Evolutionary conservation across 2,888 invertebrate species (phyloP).

Genomic region (Orgyia antiqua): DNA sequence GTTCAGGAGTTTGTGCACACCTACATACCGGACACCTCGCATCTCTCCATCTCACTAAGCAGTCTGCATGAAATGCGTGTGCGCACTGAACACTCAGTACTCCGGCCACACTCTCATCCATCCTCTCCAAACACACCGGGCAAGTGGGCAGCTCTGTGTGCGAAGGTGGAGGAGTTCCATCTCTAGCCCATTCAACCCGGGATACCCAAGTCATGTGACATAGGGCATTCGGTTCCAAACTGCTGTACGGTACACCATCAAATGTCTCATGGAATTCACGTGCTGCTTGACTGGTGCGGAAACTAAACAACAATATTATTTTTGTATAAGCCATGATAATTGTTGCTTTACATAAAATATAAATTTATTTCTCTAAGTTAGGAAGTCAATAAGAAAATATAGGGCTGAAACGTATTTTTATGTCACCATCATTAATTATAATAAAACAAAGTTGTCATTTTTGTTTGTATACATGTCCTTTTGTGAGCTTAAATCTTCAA

Average conservation of each 20-base stretch:
- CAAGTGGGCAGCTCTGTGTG: conserved; percentile 98
- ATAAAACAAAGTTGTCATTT: too few species aligned
- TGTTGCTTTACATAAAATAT: too few species aligned
- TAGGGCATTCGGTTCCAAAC: conserved; percentile 92
- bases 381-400: background rate
- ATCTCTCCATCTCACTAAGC: conserved; percentile 97
- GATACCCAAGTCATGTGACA: conserved; percentile 98
- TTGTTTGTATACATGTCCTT: too few species aligned
- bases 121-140: conserved; percentile 96
- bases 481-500: too few species aligned
- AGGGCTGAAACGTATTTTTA: too few species aligned
- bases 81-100: conserved; percentile 93
- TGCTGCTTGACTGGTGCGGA: conserved; percentile 86
- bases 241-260: conserved; percentile 95
- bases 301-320: conserved; percentile 56
- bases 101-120: conserved; percentile 97
- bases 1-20: conserved; percentile 90
- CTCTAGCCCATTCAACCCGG: conserved; percentile 90
- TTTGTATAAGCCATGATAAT: too few species aligned
- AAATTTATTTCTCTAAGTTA: background rate
- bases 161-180: conserved; percentile 83
- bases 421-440: too few species aligned
- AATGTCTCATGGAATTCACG: conserved; percentile 95
- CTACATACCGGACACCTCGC: conserved; percentile 99
- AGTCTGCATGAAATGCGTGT: conserved; percentile 97